Percentiles rank a stretch among this genome's conserved stretches.
phyloP scores from a whole-genome alignment of 2,888 invertebrate species.

The Hydraecia micacea region DNA sequence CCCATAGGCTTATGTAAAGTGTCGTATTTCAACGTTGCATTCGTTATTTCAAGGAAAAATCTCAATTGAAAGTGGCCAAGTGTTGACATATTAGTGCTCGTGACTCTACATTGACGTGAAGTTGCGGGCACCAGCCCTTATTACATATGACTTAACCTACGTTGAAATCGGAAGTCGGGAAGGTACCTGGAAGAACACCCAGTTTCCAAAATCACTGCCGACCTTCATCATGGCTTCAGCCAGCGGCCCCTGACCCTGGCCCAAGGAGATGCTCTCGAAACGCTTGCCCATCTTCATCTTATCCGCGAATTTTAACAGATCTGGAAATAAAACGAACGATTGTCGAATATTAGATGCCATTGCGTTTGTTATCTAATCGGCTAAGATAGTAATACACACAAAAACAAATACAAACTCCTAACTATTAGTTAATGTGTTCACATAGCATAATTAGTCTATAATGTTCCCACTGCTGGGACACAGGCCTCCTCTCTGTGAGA shows the following conservation, averaged over 20 bases:
- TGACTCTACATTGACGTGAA: background rate
- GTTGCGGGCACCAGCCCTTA: background rate
- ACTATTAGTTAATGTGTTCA: background rate
- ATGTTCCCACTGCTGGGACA: background rate
- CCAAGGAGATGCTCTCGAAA: constrained; percentile 95
- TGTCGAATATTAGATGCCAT: background rate
- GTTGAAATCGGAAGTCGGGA: background rate
- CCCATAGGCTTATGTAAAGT: too few species aligned
- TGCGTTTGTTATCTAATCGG: background rate
- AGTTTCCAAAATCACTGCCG: constrained; percentile 94
- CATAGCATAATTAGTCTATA: background rate
- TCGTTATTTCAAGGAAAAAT: too few species aligned
- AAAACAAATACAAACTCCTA: background rate
- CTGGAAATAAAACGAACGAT: constrained; percentile 76
- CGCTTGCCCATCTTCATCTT: constrained; percentile 93
- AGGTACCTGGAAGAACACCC: constrained; percentile 96
- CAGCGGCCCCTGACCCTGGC: constrained; percentile 96
- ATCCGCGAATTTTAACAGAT: constrained; percentile 95
- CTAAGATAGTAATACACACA: background rate
- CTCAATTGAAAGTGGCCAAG: too few species aligned
- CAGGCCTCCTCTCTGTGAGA: background rate
- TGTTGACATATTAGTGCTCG: too few species aligned
- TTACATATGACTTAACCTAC: background rate
- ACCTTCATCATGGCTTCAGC: constrained; percentile 94
- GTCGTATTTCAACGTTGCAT: too few species aligned